phyloP scores from a whole-genome alignment of 2,888 invertebrate species.

The Megastigmus dorsalis region DNA sequence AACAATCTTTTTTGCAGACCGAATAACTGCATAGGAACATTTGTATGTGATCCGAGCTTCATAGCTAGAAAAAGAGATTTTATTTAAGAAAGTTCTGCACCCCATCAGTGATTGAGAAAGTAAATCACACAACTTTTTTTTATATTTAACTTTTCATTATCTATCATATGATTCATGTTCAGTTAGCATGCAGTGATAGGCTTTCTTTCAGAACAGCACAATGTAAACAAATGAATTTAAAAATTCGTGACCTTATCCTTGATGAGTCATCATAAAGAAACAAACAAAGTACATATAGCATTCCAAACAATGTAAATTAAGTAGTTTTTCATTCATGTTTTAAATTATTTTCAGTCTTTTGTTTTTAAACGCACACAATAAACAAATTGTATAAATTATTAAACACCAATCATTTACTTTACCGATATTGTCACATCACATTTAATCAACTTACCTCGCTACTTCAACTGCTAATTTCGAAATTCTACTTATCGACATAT shows the following conservation, averaged over 20 bases:
- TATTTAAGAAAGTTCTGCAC: conserved; percentile 24
- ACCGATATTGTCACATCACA: too few species aligned
- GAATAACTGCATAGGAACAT: conserved; percentile 52
- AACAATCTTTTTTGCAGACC: conserved; percentile 51
- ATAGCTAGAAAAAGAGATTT: conserved; percentile 38
- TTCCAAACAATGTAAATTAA: background rate
- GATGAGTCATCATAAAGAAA: conserved; percentile 30
- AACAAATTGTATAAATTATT: background rate
- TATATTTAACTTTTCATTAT: conserved; percentile 7
- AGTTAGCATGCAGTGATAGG: background rate
- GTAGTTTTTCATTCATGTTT: background rate
- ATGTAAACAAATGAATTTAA: conserved; percentile 32
- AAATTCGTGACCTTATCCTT: background rate
- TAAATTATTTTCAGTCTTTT: background rate
- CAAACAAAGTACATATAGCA: conserved; percentile 10
- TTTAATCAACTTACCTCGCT: conserved; percentile 44
- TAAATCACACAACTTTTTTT: background rate
- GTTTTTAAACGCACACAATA: background rate
- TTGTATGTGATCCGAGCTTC: conserved; percentile 52
- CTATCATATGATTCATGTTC: background rate
- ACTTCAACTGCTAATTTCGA: conserved; percentile 51
- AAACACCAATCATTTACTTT: too few species aligned
- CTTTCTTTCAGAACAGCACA: conserved; percentile 12
- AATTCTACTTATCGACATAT: conserved; percentile 52
- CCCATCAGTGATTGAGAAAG: background rate